Conservation (phyloP, 2,113 vertebrate species). For the Pampusana beccarii region DNA sequence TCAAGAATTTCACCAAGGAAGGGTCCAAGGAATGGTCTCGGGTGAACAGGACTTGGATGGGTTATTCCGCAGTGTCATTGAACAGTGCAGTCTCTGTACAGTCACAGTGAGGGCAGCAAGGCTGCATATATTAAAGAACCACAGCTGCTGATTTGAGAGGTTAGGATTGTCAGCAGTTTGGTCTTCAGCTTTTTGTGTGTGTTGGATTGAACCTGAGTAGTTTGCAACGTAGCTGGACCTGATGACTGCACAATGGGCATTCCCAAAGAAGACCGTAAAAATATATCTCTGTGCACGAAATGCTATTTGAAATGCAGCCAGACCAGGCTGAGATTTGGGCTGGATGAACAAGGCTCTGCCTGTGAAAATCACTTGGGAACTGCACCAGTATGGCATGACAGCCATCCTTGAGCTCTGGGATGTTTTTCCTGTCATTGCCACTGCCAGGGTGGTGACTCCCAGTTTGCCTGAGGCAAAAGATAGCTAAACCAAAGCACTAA, state of each 20-base stretch:
- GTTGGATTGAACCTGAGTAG: neutral
- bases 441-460: constrained; percentile 26
- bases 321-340: neutral
- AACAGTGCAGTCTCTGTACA: neutral
- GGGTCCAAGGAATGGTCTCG: neutral
- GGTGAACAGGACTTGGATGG: neutral
- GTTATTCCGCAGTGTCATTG: neutral
- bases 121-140: neutral
- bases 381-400: neutral
- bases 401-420: neutral
- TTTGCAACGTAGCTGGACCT: neutral
- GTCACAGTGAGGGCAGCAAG: neutral
- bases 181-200: neutral
- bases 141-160: neutral
- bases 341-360: neutral
- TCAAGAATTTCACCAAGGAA: neutral
- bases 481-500: constrained; percentile 13
- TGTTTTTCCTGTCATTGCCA: neutral
- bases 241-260: neutral
- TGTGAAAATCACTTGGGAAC: neutral
- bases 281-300: neutral
- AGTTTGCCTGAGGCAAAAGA: constrained; percentile 38
- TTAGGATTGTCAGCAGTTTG: neutral
- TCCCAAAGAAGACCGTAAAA: neutral
- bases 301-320: neutral